These are phyloP conservation scores for Harpagifer antarcticus DNA, from an alignment of 2,797 vertebrate species.

Conservation along the genomic window DNA sequence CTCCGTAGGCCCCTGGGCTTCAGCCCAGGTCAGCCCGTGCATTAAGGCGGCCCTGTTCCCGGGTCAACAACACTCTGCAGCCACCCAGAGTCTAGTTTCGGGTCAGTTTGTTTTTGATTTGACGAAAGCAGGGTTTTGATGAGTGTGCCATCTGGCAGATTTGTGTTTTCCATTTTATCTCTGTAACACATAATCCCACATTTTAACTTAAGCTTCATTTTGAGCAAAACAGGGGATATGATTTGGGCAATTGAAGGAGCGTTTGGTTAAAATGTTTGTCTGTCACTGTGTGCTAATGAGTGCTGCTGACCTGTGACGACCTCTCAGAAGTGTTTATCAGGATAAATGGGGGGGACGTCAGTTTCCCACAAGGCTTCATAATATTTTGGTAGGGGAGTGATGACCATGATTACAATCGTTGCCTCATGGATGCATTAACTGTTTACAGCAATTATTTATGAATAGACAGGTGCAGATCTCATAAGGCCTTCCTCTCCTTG, in stretches of 20 bases:
- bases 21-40: too few relatives aligned
- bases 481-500: conserved; percentile 27
- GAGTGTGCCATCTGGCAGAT: conserved; percentile 62
- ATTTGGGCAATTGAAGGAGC: conserved; percentile 32
- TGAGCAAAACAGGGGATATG: conserved; percentile 11
- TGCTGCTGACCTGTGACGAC: conserved; percentile 19
- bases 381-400: conserved; percentile 14
- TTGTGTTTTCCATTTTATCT: conserved; percentile 56
- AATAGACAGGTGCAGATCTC: conserved; percentile 54
- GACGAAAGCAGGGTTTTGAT: conserved; percentile 44
- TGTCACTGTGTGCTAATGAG: conserved; percentile 30
- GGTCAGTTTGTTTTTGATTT: conserved; percentile 42
- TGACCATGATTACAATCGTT: conserved; percentile 41
- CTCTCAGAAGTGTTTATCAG: conserved; percentile 14
- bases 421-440: conserved; percentile 31
- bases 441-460: conserved; percentile 52
- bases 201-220: conserved; percentile 47
- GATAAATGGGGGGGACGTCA: conserved; percentile 15
- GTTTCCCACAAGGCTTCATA: conserved; percentile 13
- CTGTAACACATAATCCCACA: conserved; percentile 48
- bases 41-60: background rate
- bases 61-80: conserved; percentile 29
- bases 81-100: conserved; percentile 26
- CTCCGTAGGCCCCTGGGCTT: too few relatives aligned
- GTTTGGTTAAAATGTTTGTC: conserved; percentile 36